phyloP scores from a whole-genome alignment of 2,113 vertebrate genomes.

The Mustela nigripes region DNA sequence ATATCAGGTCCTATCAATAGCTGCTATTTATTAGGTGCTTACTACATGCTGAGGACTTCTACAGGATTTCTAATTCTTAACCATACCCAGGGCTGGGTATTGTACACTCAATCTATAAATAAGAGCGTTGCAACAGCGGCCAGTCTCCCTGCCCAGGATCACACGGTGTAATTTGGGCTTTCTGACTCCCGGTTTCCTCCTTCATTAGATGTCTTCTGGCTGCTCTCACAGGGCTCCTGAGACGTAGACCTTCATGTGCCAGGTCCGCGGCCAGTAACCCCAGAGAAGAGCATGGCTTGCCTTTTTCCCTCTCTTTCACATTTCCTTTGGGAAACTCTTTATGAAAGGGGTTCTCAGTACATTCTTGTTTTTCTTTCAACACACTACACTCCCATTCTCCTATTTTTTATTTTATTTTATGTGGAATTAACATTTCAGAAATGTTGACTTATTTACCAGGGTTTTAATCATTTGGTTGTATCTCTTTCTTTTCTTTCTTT shows the following conservation, averaged over 20 bases:
- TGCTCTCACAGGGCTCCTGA: background rate
- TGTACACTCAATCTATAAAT: background rate
- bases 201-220: background rate
- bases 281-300: background rate
- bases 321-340: background rate
- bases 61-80: background rate
- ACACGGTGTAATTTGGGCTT: background rate
- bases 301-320: background rate
- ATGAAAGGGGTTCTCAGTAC: background rate
- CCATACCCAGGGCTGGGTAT: background rate
- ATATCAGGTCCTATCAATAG: background rate
- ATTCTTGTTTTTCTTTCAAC: background rate
- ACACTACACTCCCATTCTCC: background rate
- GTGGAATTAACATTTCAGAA: slow-evolving; percentile 1
- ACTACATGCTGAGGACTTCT: background rate
- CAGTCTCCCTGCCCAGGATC: background rate
- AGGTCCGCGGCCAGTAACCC: background rate
- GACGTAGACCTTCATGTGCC: background rate
- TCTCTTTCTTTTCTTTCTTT: slow-evolving; percentile 35
- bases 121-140: background rate
- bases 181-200: background rate
- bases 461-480: background rate
- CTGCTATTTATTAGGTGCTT: background rate
- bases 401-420: background rate
- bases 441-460: background rate